phyloP scores from a whole-genome alignment of 2,888 invertebrate species.

The Tetramorium bicarinatum region DNA sequence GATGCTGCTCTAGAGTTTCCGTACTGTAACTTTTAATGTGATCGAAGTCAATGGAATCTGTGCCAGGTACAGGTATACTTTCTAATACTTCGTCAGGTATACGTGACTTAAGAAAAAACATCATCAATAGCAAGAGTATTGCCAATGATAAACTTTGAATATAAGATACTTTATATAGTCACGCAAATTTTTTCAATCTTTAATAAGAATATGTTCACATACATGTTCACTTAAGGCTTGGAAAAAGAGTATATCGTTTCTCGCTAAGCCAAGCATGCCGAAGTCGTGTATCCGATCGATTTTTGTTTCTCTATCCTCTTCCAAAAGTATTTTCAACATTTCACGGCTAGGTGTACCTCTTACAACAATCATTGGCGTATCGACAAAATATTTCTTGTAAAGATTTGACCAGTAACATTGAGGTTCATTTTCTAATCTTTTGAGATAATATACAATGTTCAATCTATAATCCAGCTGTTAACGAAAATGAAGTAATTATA shows the following conservation, averaged over 20 bases:
- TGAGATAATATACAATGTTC: conserved; percentile 90
- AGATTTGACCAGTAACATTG: conserved; percentile 91
- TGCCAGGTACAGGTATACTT: conserved; percentile 92
- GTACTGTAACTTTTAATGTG: conserved; percentile 87
- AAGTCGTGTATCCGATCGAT: conserved; percentile 89
- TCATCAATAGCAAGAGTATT: conserved; percentile 44
- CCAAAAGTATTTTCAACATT: conserved; percentile 89
- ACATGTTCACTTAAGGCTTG: conserved; percentile 93
- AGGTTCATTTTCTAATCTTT: conserved; percentile 89
- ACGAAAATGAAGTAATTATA: conserved; percentile 39
- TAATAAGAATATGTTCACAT: conserved; percentile 51
- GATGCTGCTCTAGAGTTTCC: conserved; percentile 85
- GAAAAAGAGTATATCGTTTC: conserved; percentile 89
- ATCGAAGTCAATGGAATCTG: conserved; percentile 91
- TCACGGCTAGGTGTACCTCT: conserved; percentile 89
- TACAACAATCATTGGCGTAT: conserved; percentile 89
- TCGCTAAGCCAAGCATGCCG: conserved; percentile 90
- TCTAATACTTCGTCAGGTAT: conserved; percentile 92
- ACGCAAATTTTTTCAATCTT: conserved; percentile 10
- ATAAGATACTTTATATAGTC: not conserved
- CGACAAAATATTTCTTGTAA: conserved; percentile 90
- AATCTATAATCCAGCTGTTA: conserved; percentile 89
- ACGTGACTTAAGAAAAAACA: conserved; percentile 87
- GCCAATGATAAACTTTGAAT: not conserved
- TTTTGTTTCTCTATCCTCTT: conserved; percentile 90